A percentile compares a stretch with the other conserved stretches of the same genome.
Evolutionary conservation across 2,888 invertebrate species (phyloP).

Genomic region (Teleogryllus oceanicus): DNA sequence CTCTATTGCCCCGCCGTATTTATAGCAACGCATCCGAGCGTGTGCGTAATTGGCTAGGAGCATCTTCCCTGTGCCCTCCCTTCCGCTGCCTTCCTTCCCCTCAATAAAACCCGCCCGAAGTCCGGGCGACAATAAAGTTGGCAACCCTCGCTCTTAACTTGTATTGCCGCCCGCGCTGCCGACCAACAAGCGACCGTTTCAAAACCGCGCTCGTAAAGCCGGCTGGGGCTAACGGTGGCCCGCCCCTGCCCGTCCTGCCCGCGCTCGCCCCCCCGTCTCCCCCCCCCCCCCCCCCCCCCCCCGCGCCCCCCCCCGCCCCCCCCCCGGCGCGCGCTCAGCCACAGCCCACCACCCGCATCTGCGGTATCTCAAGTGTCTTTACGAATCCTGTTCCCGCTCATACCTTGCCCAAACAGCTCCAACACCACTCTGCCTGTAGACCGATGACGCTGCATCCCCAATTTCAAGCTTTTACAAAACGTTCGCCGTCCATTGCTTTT

Average conservation of each 20-base stretch:
- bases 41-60: constrained; percentile 27
- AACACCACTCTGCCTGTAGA: no score
- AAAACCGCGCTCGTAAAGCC: constrained; percentile 30
- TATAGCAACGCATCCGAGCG: constrained; percentile 27
- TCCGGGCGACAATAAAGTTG: constrained; percentile 28
- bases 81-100: constrained; percentile 18
- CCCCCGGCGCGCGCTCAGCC: no score
- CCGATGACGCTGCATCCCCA: no score
- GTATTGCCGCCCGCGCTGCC: constrained; percentile 24
- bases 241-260: not conserved
- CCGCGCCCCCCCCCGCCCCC: no score
- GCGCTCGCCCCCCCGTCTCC: no score
- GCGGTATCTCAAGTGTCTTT: no score
- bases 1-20: constrained; percentile 19
- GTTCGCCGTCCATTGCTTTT: no score
- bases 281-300: no score
- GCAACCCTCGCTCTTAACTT: constrained; percentile 30
- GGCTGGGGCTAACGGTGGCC: not conserved
- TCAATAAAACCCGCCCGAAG: constrained; percentile 27
- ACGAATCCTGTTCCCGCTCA: no score
- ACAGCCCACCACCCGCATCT: no score
- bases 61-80: constrained; percentile 19
- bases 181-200: constrained; percentile 20
- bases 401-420: no score
- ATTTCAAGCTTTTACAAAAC: no score